Conservation (phyloP, 2,113 vertebrate genomes). For the Chloropsis cyanopogon region DNA sequence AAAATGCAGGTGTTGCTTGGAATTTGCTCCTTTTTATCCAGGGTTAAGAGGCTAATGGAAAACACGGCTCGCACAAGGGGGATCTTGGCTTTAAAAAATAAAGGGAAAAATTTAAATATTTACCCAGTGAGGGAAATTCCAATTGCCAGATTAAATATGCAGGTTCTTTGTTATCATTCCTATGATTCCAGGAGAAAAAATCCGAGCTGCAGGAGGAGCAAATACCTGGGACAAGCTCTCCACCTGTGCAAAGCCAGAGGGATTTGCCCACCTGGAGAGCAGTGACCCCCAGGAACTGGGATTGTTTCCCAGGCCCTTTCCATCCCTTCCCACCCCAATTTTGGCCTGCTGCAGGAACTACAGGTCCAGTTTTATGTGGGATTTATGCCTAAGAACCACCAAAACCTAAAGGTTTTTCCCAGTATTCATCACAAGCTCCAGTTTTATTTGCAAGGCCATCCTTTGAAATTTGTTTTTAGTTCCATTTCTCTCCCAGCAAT, state of each 20-base stretch:
- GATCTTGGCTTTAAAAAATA: neutral
- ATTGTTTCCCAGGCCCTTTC: neutral
- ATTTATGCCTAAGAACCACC: neutral
- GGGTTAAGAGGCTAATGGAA: constrained; percentile 28
- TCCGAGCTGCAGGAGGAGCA: neutral
- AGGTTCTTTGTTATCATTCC: constrained; percentile 44
- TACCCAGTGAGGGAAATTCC: neutral
- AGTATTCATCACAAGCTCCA: neutral
- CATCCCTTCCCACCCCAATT: neutral
- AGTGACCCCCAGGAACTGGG: neutral
- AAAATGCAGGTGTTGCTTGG: constrained; percentile 24
- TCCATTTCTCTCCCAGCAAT: too few species aligned
- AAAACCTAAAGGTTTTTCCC: neutral
- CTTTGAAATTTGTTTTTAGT: too few species aligned
- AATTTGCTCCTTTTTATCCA: constrained; percentile 32
- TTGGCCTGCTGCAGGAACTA: too few species aligned
- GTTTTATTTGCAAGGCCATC: too few species aligned
- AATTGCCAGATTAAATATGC: constrained; percentile 10
- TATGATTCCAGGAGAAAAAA: neutral
- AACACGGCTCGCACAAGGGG: neutral
- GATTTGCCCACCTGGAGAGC: neutral
- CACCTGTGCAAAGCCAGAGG: constrained; percentile 43
- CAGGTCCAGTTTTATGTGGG: neutral
- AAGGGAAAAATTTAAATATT: neutral
- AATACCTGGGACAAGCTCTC: neutral